phyloP scores from a whole-genome alignment of 2,113 vertebrate genomes.

The Synchiropus splendidus region DNA sequence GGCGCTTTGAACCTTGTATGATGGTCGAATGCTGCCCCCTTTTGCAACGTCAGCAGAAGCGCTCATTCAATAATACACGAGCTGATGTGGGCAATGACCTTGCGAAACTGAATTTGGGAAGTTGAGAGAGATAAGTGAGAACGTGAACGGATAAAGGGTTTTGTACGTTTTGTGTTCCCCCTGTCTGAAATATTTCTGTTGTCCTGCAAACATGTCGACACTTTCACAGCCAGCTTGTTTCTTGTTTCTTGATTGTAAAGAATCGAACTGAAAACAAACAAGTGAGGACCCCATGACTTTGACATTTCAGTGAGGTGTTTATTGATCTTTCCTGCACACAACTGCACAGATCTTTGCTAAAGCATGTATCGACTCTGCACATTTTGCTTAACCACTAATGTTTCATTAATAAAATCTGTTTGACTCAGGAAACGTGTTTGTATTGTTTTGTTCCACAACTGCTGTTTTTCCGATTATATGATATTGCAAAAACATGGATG shows the following conservation, averaged over 20 bases:
- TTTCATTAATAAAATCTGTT: conserved; percentile 51
- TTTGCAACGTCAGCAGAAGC: too few relatives aligned
- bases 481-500: too few relatives aligned
- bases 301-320: conserved; percentile 8
- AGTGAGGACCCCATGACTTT: conserved; percentile 1
- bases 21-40: too few relatives aligned
- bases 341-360: conserved; percentile 12
- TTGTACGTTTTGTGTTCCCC: too few relatives aligned
- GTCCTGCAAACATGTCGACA: conserved; percentile 1
- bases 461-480: conserved; percentile 6
- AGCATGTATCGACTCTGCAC: conserved; percentile 24
- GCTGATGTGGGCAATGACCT: too few relatives aligned
- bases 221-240: conserved; percentile 2
- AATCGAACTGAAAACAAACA: neutral
- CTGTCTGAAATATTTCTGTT: too few relatives aligned
- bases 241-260: conserved; percentile 2
- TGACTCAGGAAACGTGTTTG: conserved; percentile 31
- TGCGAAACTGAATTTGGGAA: too few relatives aligned
- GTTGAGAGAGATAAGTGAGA: too few relatives aligned
- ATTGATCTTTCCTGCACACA: conserved; percentile 4
- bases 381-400: conserved; percentile 59
- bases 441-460: neutral
- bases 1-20: too few relatives aligned
- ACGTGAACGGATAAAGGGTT: too few relatives aligned
- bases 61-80: too few relatives aligned